These are phyloP conservation scores for Lissonota sp. DNA, from an alignment of 2,888 invertebrate species.

Conservation along the genomic window DNA sequence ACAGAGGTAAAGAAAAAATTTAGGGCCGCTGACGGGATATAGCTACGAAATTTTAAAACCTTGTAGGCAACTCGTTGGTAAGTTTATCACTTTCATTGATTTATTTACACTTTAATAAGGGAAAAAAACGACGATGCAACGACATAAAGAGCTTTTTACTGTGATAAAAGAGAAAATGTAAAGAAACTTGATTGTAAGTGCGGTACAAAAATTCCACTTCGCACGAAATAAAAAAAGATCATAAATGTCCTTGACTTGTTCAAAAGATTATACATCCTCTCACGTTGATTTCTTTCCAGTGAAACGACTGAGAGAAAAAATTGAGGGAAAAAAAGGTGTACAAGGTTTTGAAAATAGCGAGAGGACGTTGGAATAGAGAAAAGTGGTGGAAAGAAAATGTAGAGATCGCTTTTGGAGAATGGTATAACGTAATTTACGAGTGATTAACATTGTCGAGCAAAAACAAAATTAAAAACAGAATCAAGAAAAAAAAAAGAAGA, in stretches of 20 bases:
- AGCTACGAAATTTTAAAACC: slow-evolving; percentile 76
- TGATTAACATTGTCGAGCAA: slow-evolving; percentile 16
- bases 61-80: slow-evolving; percentile 77
- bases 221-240: too few relatives aligned
- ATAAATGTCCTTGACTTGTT: too few relatives aligned
- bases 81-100: slow-evolving; percentile 72
- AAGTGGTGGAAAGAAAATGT: slow-evolving; percentile 4
- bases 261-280: too few relatives aligned
- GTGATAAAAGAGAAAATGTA: too few relatives aligned
- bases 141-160: not conserved
- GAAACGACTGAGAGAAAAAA: not conserved
- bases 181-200: too few relatives aligned
- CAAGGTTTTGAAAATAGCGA: slow-evolving; percentile 75
- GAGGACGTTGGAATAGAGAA: slow-evolving; percentile 40
- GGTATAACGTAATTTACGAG: slow-evolving; percentile 19
- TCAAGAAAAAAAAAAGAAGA: not conserved
- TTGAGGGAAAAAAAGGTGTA: slow-evolving; percentile 37
- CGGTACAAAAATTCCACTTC: too few relatives aligned
- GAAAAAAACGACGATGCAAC: not conserved
- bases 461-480: slow-evolving; percentile 14
- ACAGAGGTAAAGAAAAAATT: slow-evolving; percentile 39
- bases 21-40: slow-evolving; percentile 73
- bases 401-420: slow-evolving; percentile 10
- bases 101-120: slow-evolving; percentile 11
- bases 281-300: too few relatives aligned